Evolutionary conservation across 2,888 invertebrate genomes (phyloP).

Genomic region (Heteropelma amictum): DNA sequence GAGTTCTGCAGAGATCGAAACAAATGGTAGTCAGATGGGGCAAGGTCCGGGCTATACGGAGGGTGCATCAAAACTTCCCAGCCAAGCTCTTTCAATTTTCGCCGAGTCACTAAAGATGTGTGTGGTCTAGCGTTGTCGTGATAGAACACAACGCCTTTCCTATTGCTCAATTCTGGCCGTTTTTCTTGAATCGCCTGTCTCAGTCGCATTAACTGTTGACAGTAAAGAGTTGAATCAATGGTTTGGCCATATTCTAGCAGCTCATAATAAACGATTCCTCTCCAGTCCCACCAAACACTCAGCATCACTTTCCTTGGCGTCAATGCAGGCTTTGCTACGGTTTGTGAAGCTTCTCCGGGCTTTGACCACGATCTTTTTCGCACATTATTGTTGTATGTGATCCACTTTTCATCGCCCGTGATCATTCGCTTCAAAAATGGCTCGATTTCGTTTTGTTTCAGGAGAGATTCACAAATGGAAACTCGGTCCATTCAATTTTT

Average conservation of each 20-base stretch:
- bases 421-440: slow-evolving; percentile 59
- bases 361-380: slow-evolving; percentile 43
- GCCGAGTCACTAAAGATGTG: slow-evolving; percentile 58
- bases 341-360: slow-evolving; percentile 18
- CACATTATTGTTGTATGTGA: slow-evolving; percentile 33
- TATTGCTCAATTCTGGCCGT: slow-evolving; percentile 21
- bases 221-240: slow-evolving; percentile 56
- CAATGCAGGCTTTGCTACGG: slow-evolving; percentile 24
- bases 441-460: slow-evolving; percentile 56
- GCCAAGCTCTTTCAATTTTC: slow-evolving; percentile 60
- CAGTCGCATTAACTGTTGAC: slow-evolving; percentile 58
- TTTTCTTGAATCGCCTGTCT: slow-evolving; percentile 46
- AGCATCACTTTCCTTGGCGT: slow-evolving; percentile 1
- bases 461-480: slow-evolving; percentile 50
- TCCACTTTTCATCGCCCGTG: slow-evolving; percentile 59
- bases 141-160: too few relatives aligned
- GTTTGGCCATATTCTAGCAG: slow-evolving; percentile 50
- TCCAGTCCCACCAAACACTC: slow-evolving; percentile 56
- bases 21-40: slow-evolving; percentile 68
- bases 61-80: slow-evolving; percentile 61
- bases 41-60: slow-evolving; percentile 66
- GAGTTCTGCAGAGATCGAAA: slow-evolving; percentile 58
- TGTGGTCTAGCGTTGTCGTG: slow-evolving; percentile 55
- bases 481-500: slow-evolving; percentile 32
- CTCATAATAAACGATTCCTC: slow-evolving; percentile 45